phyloP scores from a whole-genome alignment of 2,797 vertebrate species.

The Rhinichthys osculus region DNA sequence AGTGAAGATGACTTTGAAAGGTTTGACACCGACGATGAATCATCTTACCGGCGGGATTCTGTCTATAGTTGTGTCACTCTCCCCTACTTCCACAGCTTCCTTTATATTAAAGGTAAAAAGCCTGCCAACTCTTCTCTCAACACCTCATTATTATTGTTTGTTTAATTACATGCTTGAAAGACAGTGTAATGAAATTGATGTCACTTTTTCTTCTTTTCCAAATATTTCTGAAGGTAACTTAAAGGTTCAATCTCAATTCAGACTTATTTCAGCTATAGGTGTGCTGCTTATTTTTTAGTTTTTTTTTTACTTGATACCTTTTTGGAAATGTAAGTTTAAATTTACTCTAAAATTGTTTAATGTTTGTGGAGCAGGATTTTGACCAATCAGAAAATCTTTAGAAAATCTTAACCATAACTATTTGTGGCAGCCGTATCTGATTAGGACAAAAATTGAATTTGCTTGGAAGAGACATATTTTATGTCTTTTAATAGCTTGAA shows the following conservation, averaged over 20 bases:
- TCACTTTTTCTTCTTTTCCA: neutral
- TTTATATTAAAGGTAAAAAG: constrained; percentile 91
- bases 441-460: too few relatives aligned
- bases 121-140: neutral
- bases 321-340: too few relatives aligned
- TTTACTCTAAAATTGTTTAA: neutral
- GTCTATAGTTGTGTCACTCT: constrained; percentile 97
- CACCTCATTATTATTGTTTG: neutral
- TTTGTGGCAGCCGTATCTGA: neutral
- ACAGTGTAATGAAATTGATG: neutral
- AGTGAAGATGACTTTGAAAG: constrained; percentile 96
- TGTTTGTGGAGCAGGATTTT: neutral
- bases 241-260: neutral
- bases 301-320: neutral
- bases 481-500: neutral
- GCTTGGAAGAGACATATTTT: too few relatives aligned
- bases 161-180: neutral
- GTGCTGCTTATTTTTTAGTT: neutral
- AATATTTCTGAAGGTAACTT: neutral
- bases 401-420: neutral
- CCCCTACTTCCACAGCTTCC: constrained; percentile 97
- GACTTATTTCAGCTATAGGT: neutral
- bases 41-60: constrained; percentile 91
- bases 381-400: neutral
- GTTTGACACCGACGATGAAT: constrained; percentile 93